Evolutionary conservation across 2,888 invertebrate species (phyloP), one percentile per base, ranked within the genome.

Genomic region (Sarcophaga rosellei): DNA sequence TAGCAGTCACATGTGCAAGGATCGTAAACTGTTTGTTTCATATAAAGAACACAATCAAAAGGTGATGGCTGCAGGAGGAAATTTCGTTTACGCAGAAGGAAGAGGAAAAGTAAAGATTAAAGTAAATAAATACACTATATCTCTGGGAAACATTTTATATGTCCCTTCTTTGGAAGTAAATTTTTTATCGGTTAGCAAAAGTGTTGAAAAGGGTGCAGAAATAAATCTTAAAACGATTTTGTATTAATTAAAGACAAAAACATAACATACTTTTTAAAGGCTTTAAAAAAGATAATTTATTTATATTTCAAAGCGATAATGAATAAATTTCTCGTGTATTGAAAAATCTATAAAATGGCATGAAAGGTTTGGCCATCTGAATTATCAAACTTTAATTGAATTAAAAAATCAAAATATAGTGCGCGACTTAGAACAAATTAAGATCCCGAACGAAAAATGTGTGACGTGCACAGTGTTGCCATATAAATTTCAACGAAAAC

Each of bases 311-410:
- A 25, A 4, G 25, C 25, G 25, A 25, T 25, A 25, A 25, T 25
- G 25, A 25, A 15, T 59, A 11, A 78, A 35, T 44, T 61, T 61
- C 61, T 81, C 68, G 23, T 79, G 66, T 66, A 68, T 73, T 17
- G 45, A 57, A n/a, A 17, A 78, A 62, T 53, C 44, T 21, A 59
- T 59, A 44, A 73, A 70, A 35, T 82, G 66, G 69, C 69, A 82
- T 45, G 70, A 63, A 23, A 81, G 78, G 70, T 79, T 77, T 62
- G 87, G 85, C n/a, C 81, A 87, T 57, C n/a, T 81, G 47, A 83
- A 87, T 69, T 81, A 77, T 57, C 47, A n/a, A 47, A 75, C 83
- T 53, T 81, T 85, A 35, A 65, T 70, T 20, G 59, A 82, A 82
- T 35, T 86, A 25, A 77, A 53, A 47, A 62, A 53, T 66, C 78